phyloP scores from a whole-genome alignment of 2,888 invertebrate species.

The Hymenopus coronatus region DNA sequence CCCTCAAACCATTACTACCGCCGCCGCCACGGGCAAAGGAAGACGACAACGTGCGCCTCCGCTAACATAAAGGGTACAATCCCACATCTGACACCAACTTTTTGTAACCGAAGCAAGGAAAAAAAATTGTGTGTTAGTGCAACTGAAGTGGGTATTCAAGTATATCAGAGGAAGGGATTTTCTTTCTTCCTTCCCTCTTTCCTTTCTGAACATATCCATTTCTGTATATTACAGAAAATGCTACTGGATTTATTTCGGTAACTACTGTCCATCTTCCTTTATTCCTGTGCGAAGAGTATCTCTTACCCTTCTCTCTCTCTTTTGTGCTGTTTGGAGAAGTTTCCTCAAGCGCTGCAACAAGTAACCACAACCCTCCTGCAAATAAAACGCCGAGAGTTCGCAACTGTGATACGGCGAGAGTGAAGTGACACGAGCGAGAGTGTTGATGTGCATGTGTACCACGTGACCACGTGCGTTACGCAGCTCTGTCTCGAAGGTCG shows the following conservation, averaged over 20 bases:
- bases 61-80: background rate
- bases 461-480: background rate
- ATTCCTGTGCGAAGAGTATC: background rate
- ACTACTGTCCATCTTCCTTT: background rate
- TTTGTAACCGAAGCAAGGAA: background rate
- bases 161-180: background rate
- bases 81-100: background rate
- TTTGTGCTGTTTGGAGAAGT: background rate
- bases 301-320: background rate
- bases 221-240: background rate
- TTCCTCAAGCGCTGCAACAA: background rate
- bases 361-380: background rate
- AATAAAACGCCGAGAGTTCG: background rate
- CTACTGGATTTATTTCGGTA: background rate
- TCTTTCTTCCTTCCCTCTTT: background rate
- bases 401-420: background rate
- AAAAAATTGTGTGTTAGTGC: background rate
- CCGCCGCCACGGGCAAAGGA: background rate
- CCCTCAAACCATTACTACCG: background rate
- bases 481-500: background rate
- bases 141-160: background rate
- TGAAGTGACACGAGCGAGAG: background rate
- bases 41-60: background rate
- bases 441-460: background rate
- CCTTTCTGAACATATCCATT: background rate